Base-by-base conservation (phyloP, 2,113 vertebrate species). In the Aegotheles bennettii region DNA sequence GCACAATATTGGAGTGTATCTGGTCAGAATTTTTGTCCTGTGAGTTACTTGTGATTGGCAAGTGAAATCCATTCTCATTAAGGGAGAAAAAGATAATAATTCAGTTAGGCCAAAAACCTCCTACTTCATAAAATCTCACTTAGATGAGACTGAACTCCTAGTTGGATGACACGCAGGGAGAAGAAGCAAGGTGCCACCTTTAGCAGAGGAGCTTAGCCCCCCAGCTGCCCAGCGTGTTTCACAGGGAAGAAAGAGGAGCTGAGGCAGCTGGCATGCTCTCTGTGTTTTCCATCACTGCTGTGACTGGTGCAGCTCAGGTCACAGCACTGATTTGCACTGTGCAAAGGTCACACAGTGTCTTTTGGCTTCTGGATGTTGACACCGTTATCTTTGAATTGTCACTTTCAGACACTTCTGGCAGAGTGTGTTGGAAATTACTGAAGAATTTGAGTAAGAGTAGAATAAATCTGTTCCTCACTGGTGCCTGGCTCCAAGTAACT, bases 231-330 rank as follows among this genome's bases (percentile, higher is more conserved):
- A 29, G 25, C 19, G 16, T 45, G 33, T 56, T 79, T 84, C 45
- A 84, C 4, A 6, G 14, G 42, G 53, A 71, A 25, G 51, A 19
- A 16, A 19, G 42, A n/a, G n/a, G n/a, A n/a, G n/a, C n/a, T n/a
- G n/a, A n/a, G n/a, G n/a, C n/a, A n/a, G n/a, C 53, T 68, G 68
- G 20, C 45, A 56, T 0, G 0, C 35, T 73, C 10, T 35, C 9
- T 47, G 10, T 51, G 23, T 61, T 86, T 75, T 70, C 40, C 16
- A 5, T 71, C 47, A 16, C 25, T 64, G 35, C 28, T 65, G 12
- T n/a, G 23, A 14, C n/a, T 28, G n/a, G 28, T 36, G 15, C 45
- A 36, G 67, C 57, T 59, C 25, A 68, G 51, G 45, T 68, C 21
- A n/a, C 31, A 26, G 42, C 7, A 4, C 7, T 87, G 33, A 45